These are phyloP conservation scores for Esox niger DNA, from an alignment of 2,113 vertebrate species.

Conservation along the genomic window DNA sequence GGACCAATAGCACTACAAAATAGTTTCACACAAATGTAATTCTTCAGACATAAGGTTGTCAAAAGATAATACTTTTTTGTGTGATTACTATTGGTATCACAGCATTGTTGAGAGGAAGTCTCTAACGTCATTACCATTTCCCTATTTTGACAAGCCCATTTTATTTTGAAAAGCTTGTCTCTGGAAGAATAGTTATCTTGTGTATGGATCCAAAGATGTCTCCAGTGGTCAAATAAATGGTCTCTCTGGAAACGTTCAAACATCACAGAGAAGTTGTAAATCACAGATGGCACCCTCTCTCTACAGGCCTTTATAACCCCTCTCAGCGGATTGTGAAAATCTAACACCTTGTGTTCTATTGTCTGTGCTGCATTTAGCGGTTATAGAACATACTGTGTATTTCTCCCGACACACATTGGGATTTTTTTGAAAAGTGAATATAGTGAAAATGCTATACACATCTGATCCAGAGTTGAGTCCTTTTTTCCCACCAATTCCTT, in stretches of 20 bases:
- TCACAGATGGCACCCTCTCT: background rate
- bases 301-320: background rate
- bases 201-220: background rate
- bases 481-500: conserved; percentile 58
- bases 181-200: background rate
- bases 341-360: background rate
- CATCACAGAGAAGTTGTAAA: background rate
- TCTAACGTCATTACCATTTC: background rate
- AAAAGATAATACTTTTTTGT: no score
- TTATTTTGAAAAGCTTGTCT: background rate
- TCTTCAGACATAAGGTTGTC: no score
- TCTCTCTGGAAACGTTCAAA: conserved; percentile 10
- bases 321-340: background rate
- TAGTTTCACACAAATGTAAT: no score
- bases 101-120: conserved; percentile 23
- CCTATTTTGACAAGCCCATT: background rate
- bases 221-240: conserved; percentile 13
- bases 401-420: background rate
- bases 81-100: conserved; percentile 34
- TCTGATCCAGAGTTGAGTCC: conserved; percentile 35
- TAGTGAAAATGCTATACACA: conserved; percentile 10
- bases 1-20: no score
- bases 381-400: background rate
- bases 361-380: background rate
- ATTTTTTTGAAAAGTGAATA: background rate